Conservation (phyloP, 2,797 vertebrate genomes). For the Denticeps clupeoides region DNA sequence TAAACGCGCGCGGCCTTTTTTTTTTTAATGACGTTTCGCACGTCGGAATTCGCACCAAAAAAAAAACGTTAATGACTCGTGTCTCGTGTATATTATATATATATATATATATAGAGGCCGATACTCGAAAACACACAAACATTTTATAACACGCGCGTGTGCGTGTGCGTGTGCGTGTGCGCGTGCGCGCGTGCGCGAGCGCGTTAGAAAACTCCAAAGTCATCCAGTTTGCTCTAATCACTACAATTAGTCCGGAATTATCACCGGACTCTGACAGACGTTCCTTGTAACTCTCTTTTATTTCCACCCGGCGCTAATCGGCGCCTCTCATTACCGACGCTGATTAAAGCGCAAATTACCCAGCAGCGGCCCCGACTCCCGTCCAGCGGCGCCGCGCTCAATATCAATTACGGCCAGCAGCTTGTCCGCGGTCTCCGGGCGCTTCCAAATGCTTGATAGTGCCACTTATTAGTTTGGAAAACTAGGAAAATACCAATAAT, state of each 20-base stretch:
- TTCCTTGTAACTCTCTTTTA: constrained; percentile 99
- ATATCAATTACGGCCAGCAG: constrained; percentile 98
- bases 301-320: constrained; percentile 91
- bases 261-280: constrained; percentile 95
- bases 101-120: too few species aligned
- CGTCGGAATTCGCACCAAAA: too few species aligned
- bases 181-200: too few species aligned
- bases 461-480: constrained; percentile 99
- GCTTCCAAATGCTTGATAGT: constrained; percentile 78
- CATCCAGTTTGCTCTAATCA: constrained; percentile 94
- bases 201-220: constrained; percentile 95
- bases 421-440: constrained; percentile 79
- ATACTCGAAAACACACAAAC: too few species aligned
- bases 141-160: too few species aligned
- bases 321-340: constrained; percentile 98
- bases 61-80: too few species aligned
- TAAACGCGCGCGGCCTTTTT: too few species aligned
- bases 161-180: too few species aligned
- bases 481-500: constrained; percentile 99
- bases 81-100: too few species aligned
- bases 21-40: too few species aligned
- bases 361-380: constrained; percentile 97
- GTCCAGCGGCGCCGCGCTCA: constrained; percentile 97
- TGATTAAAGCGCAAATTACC: constrained; percentile 99
- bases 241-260: constrained; percentile 95